phyloP scores from a whole-genome alignment of 2,888 invertebrate genomes.

The Drosophila pegasa region DNA sequence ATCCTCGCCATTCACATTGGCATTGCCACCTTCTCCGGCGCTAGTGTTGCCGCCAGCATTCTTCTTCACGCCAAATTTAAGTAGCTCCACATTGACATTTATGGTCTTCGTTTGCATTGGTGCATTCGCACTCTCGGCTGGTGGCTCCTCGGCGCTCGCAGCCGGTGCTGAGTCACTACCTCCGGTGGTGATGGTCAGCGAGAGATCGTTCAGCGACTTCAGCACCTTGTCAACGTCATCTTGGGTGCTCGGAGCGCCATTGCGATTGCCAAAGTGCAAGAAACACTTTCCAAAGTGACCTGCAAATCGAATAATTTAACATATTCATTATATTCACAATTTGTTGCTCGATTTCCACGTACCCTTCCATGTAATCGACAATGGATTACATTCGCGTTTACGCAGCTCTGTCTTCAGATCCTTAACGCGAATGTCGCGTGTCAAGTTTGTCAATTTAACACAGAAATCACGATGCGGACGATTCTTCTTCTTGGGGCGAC shows the following conservation, averaged over 20 bases:
- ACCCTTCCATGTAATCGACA: conserved; percentile 91
- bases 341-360: conserved; percentile 15
- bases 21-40: conserved; percentile 67
- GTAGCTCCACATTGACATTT: conserved; percentile 82
- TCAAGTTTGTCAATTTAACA: conserved; percentile 89
- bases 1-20: conserved; percentile 56
- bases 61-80: conserved; percentile 78
- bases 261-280: conserved; percentile 90
- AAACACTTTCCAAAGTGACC: conserved; percentile 89
- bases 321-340: neutral
- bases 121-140: conserved; percentile 51
- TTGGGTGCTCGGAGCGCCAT: conserved; percentile 84
- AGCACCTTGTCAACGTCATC: conserved; percentile 83
- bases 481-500: conserved; percentile 70
- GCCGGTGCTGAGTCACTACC: conserved; percentile 51
- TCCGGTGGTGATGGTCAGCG: conserved; percentile 77
- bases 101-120: conserved; percentile 75
- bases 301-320: conserved; percentile 67
- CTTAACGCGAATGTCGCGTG: conserved; percentile 89
- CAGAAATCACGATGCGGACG: conserved; percentile 82
- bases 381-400: conserved; percentile 91
- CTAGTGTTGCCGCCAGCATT: conserved; percentile 55
- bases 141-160: conserved; percentile 63
- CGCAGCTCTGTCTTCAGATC: conserved; percentile 90
- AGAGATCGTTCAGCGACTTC: conserved; percentile 83